Conservation (phyloP, 37 sponge, comb jelly and placozoan genomes). For the Theonella swinhoei region DNA sequence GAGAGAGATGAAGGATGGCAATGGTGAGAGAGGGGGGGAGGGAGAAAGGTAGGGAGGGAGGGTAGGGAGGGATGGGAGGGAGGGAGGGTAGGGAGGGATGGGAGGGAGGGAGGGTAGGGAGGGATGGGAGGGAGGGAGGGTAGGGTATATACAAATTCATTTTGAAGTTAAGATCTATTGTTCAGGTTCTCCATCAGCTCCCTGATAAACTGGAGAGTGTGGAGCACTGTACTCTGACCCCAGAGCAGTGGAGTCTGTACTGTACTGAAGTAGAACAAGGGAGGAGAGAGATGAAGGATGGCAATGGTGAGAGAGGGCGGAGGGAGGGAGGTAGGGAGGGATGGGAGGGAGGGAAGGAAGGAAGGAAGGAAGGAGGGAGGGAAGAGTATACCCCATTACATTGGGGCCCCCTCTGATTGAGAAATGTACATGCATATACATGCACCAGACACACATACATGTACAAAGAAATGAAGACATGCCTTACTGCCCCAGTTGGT, state of each 20-base stretch:
- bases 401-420: not conserved
- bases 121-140: no score
- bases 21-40: not conserved
- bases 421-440: no score
- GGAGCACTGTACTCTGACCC: slow-evolving; percentile 24
- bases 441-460: no score
- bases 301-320: not conserved
- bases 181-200: slow-evolving; percentile 48
- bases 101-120: no score
- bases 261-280: not conserved
- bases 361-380: not conserved
- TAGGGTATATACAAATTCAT: no score
- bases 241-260: slow-evolving; percentile 37
- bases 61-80: no score
- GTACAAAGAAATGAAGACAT: no score
- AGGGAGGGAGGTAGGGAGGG: not conserved
- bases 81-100: no score
- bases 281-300: slow-evolving; percentile 3
- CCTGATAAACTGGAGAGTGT: slow-evolving; percentile 26
- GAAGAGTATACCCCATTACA: not conserved
- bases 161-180: no score
- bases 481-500: no score
- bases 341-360: not conserved
- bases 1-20: slow-evolving; percentile 1
- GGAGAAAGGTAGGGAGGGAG: not conserved